These are phyloP conservation scores for Ophioninae sp. DNA, from an alignment of 2,888 invertebrate genomes.

Conservation along the genomic window DNA sequence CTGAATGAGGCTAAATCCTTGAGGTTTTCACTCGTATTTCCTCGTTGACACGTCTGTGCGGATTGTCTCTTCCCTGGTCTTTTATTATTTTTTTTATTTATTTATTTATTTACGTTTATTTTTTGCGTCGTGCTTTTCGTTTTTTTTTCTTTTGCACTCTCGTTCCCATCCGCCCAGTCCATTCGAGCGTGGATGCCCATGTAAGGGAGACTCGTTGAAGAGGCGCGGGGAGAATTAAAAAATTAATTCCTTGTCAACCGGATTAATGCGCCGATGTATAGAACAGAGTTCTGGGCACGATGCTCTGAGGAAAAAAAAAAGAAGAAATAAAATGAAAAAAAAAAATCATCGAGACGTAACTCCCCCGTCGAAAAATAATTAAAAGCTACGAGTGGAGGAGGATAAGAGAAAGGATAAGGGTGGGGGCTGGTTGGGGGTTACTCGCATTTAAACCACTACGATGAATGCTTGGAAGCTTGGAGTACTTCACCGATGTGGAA, in stretches of 20 bases:
- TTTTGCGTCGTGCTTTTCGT: neutral
- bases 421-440: neutral
- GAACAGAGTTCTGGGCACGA: slow-evolving; percentile 8
- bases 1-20: slow-evolving; percentile 40
- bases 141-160: neutral
- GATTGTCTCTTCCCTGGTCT: slow-evolving; percentile 22
- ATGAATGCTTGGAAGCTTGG: slow-evolving; percentile 15
- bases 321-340: no score
- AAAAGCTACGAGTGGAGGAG: slow-evolving; percentile 51
- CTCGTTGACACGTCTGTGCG: slow-evolving; percentile 31
- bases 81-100: neutral
- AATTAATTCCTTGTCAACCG: slow-evolving; percentile 55
- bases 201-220: neutral
- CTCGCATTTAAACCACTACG: slow-evolving; percentile 48
- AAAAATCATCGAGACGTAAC: slow-evolving; percentile 22
- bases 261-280: slow-evolving; percentile 10
- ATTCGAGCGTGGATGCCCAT: neutral
- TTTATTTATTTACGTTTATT: no score
- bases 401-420: slow-evolving; percentile 8
- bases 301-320: slow-evolving; percentile 31
- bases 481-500: slow-evolving; percentile 44
- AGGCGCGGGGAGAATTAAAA: neutral
- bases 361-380: slow-evolving; percentile 60
- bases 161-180: neutral
- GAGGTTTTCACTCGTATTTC: slow-evolving; percentile 20